phyloP scores from a whole-genome alignment of 2,797 vertebrate species.

The Saguinus oedipus region DNA sequence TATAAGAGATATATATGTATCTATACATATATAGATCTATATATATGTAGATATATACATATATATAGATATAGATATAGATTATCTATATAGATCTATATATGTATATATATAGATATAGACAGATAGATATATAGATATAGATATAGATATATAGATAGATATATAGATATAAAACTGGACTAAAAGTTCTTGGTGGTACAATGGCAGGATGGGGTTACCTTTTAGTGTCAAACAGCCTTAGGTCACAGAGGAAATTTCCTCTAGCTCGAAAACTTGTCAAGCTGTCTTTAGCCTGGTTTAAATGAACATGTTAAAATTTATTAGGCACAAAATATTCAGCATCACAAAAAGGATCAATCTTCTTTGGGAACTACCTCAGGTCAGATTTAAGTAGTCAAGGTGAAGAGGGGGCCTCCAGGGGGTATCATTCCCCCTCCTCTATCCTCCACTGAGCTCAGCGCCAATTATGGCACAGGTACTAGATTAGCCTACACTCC shows the following conservation, averaged over 20 bases:
- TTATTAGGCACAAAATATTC: background rate
- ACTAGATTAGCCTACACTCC: background rate
- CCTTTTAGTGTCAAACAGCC: background rate
- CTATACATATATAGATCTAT: no score
- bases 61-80: no score
- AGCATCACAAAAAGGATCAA: background rate
- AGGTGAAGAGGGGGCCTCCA: background rate
- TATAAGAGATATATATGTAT: no score
- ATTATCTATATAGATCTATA: no score
- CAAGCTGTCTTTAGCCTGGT: background rate
- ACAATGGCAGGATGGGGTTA: background rate
- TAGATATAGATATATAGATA: no score
- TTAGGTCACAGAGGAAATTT: background rate
- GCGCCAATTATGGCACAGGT: background rate
- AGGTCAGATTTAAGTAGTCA: background rate
- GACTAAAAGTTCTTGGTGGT: background rate
- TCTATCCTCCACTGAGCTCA: background rate
- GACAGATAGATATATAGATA: no score
- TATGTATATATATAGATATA: no score
- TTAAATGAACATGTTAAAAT: background rate
- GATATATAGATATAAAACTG: no score
- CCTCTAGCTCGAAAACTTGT: background rate
- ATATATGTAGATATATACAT: rapidly evolving
- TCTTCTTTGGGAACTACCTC: background rate
- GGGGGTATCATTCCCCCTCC: background rate